Conservation (phyloP, 2,113 vertebrate species). For the Naja naja region DNA sequence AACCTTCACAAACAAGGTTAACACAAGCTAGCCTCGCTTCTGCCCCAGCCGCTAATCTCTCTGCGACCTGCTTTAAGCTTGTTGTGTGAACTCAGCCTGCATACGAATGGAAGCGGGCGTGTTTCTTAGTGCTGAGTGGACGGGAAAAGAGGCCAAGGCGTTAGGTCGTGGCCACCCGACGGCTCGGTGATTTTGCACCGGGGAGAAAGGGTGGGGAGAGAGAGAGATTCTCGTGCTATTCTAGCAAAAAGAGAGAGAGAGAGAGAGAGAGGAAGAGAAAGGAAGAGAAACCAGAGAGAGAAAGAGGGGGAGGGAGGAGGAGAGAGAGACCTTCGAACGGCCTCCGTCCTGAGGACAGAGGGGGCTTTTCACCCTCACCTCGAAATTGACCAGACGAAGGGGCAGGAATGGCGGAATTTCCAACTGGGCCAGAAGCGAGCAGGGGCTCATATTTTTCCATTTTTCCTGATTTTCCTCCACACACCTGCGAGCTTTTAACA, state of each 20-base stretch:
- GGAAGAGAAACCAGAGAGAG: too few species aligned
- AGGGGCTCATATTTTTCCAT: constrained; percentile 52
- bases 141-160: too few species aligned
- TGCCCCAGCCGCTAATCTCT: not conserved
- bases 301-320: too few species aligned
- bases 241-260: too few species aligned
- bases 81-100: not conserved
- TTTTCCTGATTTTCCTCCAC: constrained; percentile 46
- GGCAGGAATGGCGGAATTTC: not conserved
- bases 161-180: constrained; percentile 31
- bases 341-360: constrained; percentile 32
- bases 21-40: not conserved
- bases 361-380: constrained; percentile 46
- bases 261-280: too few species aligned
- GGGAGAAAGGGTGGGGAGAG: not conserved
- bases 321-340: constrained; percentile 7
- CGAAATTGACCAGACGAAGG: constrained; percentile 39
- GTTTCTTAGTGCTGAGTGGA: not conserved
- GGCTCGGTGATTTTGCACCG: constrained; percentile 2
- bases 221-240: too few species aligned
- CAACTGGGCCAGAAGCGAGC: constrained; percentile 46
- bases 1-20: not conserved
- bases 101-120: not conserved
- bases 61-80: not conserved
- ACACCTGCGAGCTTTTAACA: constrained; percentile 60